phyloP scores from a whole-genome alignment of 2,888 invertebrate genomes.

The Hypselothyrea guttata region DNA sequence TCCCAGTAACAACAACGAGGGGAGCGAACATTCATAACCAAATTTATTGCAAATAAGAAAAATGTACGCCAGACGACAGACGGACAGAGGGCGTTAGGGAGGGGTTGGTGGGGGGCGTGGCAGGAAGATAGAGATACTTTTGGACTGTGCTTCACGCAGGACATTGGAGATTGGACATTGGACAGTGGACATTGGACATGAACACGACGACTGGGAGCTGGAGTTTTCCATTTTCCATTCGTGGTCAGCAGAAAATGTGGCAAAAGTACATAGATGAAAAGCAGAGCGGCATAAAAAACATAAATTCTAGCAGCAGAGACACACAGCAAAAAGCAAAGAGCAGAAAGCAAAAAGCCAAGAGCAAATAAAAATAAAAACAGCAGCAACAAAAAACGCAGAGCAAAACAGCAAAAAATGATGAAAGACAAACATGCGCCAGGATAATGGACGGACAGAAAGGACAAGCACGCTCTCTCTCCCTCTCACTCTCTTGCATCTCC shows the following conservation, averaged over 20 bases:
- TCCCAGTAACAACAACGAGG: slow-evolving; percentile 55
- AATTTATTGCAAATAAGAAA: slow-evolving; percentile 81
- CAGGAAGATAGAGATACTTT: slow-evolving; percentile 27
- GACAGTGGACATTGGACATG: slow-evolving; percentile 37
- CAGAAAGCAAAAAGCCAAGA: slow-evolving; percentile 32
- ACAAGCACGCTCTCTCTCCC: too few relatives aligned
- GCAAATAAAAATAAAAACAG: slow-evolving; percentile 34
- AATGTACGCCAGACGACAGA: slow-evolving; percentile 70
- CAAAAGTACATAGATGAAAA: slow-evolving; percentile 54
- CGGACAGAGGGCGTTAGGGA: slow-evolving; percentile 20
- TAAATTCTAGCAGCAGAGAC: slow-evolving; percentile 59
- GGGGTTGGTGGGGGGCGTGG: background rate
- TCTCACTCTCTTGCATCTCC: too few relatives aligned
- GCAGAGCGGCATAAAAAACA: slow-evolving; percentile 71
- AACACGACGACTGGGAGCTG: slow-evolving; percentile 57
- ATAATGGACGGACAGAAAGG: slow-evolving; percentile 50
- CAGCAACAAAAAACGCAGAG: slow-evolving; percentile 27
- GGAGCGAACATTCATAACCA: slow-evolving; percentile 80
- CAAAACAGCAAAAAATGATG: slow-evolving; percentile 66
- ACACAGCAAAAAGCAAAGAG: slow-evolving; percentile 36
- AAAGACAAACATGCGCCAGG: slow-evolving; percentile 80
- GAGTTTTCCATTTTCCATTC: slow-evolving; percentile 33
- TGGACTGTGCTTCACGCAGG: slow-evolving; percentile 36
- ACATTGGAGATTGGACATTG: slow-evolving; percentile 60
- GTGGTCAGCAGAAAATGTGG: slow-evolving; percentile 73